phyloP scores from a whole-genome alignment of 1,140 invertebrate species.

The Zaprionus gabonicus region DNA sequence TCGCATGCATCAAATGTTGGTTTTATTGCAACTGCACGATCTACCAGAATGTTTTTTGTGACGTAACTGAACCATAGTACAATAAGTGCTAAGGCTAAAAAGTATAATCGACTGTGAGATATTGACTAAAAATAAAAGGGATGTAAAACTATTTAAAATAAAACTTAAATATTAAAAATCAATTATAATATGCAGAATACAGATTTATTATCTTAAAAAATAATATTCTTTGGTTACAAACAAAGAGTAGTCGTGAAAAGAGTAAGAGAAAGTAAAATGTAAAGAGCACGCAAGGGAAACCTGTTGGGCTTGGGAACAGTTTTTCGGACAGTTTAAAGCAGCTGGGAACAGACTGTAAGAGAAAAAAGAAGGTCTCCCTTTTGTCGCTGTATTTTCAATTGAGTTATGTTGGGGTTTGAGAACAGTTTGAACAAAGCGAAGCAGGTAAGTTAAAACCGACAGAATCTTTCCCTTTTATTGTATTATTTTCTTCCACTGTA shows the following conservation, averaged over 20 bases:
- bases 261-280: constrained; percentile 4
- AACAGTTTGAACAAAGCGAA: too few species aligned
- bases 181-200: background rate
- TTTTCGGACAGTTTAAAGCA: background rate
- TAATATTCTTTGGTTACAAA: background rate
- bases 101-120: background rate
- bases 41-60: background rate
- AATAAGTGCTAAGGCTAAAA: background rate
- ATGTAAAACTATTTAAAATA: background rate
- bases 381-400: background rate
- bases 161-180: background rate
- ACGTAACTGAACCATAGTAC: background rate
- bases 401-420: too few species aligned
- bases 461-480: background rate
- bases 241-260: background rate
- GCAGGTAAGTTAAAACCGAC: too few species aligned
- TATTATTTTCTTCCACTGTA: background rate
- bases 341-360: constrained; percentile 17
- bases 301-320: constrained; percentile 18
- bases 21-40: background rate
- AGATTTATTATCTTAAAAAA: background rate
- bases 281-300: constrained; percentile 26
- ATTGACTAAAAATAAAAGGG: background rate
- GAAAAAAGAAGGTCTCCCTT: background rate
- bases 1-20: background rate